These are phyloP conservation scores for Pantherophis vulpinus DNA, from an alignment of 2,797 vertebrate genomes.

Conservation along the genomic window DNA sequence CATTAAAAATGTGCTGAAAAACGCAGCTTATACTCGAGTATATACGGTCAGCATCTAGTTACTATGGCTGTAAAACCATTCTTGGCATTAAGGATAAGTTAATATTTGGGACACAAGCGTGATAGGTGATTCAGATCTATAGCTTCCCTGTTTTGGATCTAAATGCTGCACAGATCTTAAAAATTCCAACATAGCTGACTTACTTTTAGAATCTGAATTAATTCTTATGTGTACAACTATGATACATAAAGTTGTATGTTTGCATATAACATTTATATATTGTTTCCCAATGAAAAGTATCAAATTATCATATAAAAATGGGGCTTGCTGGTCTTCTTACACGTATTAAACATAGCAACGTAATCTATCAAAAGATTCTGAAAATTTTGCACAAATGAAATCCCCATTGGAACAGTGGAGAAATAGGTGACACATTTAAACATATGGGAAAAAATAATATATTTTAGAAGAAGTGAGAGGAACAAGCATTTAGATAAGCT, in stretches of 20 bases:
- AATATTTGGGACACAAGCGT: background rate
- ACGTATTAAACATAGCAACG: background rate
- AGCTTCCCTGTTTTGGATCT: background rate
- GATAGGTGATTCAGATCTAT: background rate
- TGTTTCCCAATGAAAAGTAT: background rate
- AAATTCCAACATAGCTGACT: background rate
- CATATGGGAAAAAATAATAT: background rate
- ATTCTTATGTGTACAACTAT: background rate
- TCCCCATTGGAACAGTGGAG: background rate
- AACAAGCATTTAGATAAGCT: background rate
- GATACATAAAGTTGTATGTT: too few species aligned
- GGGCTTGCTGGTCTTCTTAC: background rate
- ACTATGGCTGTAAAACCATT: background rate
- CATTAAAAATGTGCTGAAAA: too few species aligned
- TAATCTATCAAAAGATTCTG: background rate
- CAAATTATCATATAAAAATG: background rate
- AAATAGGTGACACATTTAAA: background rate
- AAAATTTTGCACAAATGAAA: background rate
- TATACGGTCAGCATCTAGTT: background rate
- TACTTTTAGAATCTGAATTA: background rate
- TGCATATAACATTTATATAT: background rate
- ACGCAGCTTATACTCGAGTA: too few species aligned
- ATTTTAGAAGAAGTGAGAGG: background rate
- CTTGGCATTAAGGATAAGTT: background rate
- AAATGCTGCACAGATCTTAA: background rate